These are phyloP conservation scores for Phylloscopus collybita DNA, from an alignment of 2,797 vertebrate species.

Conservation along the genomic window DNA sequence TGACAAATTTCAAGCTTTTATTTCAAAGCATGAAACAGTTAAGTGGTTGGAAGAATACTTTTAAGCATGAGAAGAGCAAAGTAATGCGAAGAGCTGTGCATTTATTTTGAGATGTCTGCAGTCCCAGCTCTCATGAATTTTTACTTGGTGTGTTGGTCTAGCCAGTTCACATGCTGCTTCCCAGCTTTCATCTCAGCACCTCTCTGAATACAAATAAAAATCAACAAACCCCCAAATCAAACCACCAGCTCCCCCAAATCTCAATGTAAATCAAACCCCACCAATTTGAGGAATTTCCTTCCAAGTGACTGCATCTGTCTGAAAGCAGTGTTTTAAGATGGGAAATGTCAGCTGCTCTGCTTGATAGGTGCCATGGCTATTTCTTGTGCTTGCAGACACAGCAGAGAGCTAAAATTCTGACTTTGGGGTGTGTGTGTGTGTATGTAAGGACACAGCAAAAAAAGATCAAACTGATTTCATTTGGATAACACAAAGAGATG, in stretches of 20 bases:
- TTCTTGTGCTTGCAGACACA: background rate
- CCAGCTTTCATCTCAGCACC: background rate
- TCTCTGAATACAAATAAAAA: background rate
- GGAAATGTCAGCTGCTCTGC: background rate
- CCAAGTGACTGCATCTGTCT: background rate
- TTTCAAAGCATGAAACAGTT: conserved; percentile 49
- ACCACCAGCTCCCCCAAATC: background rate
- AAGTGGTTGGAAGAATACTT: conserved; percentile 38
- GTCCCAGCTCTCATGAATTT: background rate
- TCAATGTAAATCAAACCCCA: background rate
- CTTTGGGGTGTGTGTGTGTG: accelerated
- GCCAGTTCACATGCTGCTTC: background rate
- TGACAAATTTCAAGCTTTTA: conserved; percentile 64
- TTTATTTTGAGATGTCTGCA: conserved; percentile 24
- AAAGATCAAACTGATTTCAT: background rate
- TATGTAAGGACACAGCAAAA: background rate
- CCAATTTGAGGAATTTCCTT: background rate
- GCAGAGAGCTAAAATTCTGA: background rate
- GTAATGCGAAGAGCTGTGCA: background rate
- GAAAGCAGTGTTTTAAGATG: background rate
- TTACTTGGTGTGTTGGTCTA: background rate
- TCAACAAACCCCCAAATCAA: background rate
- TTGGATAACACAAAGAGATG: background rate
- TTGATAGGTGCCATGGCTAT: background rate
- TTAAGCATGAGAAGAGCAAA: conserved; percentile 22